Percentiles rank a stretch among this genome's conserved stretches.
phyloP scores from a whole-genome alignment of 2,888 invertebrate species.

The Taphrorychus bicolor region DNA sequence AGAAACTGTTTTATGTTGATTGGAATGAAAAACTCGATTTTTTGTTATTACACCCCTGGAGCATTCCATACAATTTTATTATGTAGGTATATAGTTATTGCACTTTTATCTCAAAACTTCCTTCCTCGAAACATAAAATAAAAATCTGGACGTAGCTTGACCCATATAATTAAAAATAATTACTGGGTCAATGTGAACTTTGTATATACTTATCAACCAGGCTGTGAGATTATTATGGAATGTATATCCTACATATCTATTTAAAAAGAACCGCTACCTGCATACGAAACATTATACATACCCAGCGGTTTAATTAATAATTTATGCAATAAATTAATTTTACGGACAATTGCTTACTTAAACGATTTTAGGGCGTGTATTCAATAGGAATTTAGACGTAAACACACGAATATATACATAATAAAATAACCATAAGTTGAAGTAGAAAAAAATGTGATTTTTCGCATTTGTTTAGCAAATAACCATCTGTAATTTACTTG shows the following conservation, averaged over 20 bases:
- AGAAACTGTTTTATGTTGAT: too few species aligned
- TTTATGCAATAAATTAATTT: background rate
- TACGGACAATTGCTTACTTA: background rate
- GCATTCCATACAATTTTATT: too few species aligned
- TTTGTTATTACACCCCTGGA: too few species aligned
- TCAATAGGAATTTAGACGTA: too few species aligned
- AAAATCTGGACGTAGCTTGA: background rate
- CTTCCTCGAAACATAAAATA: background rate
- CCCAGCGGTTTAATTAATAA: background rate
- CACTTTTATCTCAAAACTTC: background rate
- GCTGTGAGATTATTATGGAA: background rate
- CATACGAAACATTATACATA: background rate
- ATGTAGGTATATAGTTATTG: background rate
- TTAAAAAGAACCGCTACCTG: background rate
- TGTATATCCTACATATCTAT: background rate
- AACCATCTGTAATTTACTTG: too few species aligned
- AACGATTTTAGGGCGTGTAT: background rate
- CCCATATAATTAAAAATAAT: conserved; percentile 21
- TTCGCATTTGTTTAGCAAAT: too few species aligned
- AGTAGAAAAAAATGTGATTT: too few species aligned
- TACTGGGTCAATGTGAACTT: conserved; percentile 18
- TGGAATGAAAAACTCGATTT: too few species aligned
- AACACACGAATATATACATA: too few species aligned
- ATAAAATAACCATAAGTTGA: too few species aligned
- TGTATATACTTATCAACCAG: background rate